A percentile compares a stretch with the other conserved stretches of the same genome.
Conservation (phyloP, 1,140 invertebrate genomes). For the Phocides pigmalion region DNA sequence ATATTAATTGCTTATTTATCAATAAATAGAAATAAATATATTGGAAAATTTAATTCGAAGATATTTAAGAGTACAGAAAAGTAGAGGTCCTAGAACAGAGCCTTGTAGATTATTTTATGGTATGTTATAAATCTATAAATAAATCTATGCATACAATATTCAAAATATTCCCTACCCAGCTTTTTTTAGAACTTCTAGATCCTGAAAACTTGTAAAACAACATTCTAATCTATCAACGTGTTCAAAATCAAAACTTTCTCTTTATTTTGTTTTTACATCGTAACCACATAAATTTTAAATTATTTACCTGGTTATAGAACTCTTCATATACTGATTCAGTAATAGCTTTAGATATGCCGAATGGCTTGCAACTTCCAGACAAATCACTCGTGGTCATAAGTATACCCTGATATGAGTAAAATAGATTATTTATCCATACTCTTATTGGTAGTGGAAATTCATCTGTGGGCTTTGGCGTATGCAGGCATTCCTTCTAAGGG, state of each 20-base stretch:
- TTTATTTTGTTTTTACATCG: no score
- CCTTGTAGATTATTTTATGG: background rate
- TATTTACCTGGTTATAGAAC: conserved; percentile 75
- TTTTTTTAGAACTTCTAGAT: no score
- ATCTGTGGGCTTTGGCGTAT: no score
- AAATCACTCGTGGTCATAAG: conserved; percentile 85
- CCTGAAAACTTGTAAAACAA: no score
- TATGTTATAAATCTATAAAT: background rate
- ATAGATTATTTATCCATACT: background rate
- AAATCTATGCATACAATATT: no score
- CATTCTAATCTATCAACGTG: no score
- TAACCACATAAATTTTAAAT: no score
- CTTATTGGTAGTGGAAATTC: no score
- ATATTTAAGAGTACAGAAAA: background rate
- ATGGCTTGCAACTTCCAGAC: conserved; percentile 84
- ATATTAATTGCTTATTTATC: background rate
- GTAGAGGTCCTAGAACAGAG: background rate
- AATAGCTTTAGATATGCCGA: conserved; percentile 78
- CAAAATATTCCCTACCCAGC: no score
- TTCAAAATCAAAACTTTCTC: no score
- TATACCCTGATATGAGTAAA: conserved; percentile 62
- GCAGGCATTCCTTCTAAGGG: no score
- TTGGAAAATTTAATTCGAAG: no score
- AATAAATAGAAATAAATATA: background rate
- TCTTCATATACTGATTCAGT: conserved; percentile 82